These are phyloP conservation scores for Gobius niger DNA, from an alignment of 2,113 vertebrate genomes.

Conservation along the genomic window DNA sequence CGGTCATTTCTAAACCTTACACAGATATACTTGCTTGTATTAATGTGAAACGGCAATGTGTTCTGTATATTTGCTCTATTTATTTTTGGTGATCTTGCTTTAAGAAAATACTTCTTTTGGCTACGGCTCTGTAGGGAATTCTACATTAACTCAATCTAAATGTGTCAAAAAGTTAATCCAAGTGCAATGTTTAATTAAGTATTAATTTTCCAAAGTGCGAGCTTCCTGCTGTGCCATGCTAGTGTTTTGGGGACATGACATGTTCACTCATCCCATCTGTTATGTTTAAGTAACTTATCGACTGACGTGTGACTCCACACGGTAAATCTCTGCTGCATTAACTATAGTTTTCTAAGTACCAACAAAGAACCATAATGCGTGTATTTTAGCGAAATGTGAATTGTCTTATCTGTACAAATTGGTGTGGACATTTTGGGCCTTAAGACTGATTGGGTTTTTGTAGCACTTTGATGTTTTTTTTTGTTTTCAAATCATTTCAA, in stretches of 20 bases:
- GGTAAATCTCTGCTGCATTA: conserved; percentile 5
- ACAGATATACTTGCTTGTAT: conserved; percentile 33
- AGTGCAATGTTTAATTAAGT: conserved; percentile 57
- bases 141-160: conserved; percentile 42
- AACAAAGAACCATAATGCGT: conserved; percentile 8
- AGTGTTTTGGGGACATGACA: conserved; percentile 17
- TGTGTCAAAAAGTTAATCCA: conserved; percentile 64
- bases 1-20: conserved; percentile 14
- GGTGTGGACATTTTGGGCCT: conserved; percentile 37
- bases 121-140: conserved; percentile 19
- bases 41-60: conserved; percentile 32
- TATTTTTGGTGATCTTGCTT: conserved; percentile 33
- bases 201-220: conserved; percentile 63
- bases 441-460: conserved; percentile 34
- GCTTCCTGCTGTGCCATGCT: conserved; percentile 70
- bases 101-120: conserved; percentile 12
- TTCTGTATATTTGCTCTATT: conserved; percentile 36
- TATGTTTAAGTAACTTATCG: conserved; percentile 13
- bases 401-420: neutral
- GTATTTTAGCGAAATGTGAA: conserved; percentile 3
- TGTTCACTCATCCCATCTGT: conserved; percentile 8
- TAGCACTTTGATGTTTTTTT: conserved; percentile 30
- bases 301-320: conserved; percentile 15
- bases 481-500: conserved; percentile 1
- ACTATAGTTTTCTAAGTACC: conserved; percentile 7